Evolutionary conservation across 1,140 invertebrate genomes (phyloP), one percentile per base, ranked within the genome.

Genomic region (Pseudobourletiella spinata): DNA sequence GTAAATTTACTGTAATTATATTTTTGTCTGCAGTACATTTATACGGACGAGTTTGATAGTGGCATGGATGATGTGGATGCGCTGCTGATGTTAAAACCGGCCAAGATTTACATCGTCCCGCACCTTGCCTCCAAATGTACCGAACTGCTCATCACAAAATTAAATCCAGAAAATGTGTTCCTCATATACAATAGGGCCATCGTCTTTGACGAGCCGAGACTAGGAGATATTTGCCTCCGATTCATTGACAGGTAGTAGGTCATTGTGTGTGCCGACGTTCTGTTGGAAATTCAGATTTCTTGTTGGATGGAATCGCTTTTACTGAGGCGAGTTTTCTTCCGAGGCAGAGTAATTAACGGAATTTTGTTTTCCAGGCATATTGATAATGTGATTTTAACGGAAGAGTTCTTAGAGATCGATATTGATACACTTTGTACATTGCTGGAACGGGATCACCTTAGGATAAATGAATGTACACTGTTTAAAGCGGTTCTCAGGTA

Each of bases 81-180:
- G 14, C 55, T 70, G 56, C 43, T 64, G n/a, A 61, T 70, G 25
- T 39, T 70, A n/a, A 67, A 70, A 29, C 68, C 89, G 25, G 90
- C 91, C 26, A 94, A 95, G 74, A 93, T 94, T 74, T 95, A 94
- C 75, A 88, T 94, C 72, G 89, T 95, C 35, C 91, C 91, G 28
- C 88, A 92, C 77, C 79, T 95, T 72, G 89, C 89, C 35, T 80
- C 86, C 64, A 89, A 89, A 44, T 94, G 91, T 77, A 89, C 94
- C 51, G 88, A 86, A 75, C 93, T 89, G 79, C 80, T 95, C 68
- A 89, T 93, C 78, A 90, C 89, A 61, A 91, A 88, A 79, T 77
- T 94, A 65, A 93, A 88, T 52, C 89, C 89, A 67, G 89, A 91
- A 79, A 95, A 95, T 77, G 89, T 90, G 44, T 94, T 90, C 76